phyloP scores from a whole-genome alignment of 2,888 invertebrate species.

The Epinotia bilunana region DNA sequence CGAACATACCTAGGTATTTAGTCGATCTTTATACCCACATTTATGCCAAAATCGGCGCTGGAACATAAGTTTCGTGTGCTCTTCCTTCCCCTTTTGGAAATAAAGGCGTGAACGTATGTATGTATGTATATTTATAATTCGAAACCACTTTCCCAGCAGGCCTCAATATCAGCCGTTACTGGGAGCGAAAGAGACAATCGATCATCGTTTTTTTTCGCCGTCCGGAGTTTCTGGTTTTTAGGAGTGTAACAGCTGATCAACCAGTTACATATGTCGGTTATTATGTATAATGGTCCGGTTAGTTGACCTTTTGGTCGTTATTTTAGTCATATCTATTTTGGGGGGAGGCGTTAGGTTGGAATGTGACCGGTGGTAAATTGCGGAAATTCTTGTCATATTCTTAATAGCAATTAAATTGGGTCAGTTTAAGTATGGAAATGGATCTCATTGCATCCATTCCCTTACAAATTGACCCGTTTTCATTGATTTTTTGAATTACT shows the following conservation, averaged over 20 bases:
- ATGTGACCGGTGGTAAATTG: not conserved
- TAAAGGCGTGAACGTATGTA: too few species aligned
- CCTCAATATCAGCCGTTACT: constrained; percentile 30
- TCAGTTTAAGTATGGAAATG: too few species aligned
- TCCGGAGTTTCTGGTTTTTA: constrained; percentile 18
- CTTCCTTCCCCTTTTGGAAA: too few species aligned
- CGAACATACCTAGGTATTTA: too few species aligned
- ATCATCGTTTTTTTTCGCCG: not conserved
- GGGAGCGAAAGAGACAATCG: constrained; percentile 2
- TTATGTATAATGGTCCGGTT: constrained; percentile 25
- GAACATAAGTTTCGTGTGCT: too few species aligned
- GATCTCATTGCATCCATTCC: too few species aligned
- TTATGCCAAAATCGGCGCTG: too few species aligned
- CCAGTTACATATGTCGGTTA: constrained; percentile 38
- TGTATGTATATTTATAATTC: not conserved
- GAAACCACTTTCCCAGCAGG: constrained; percentile 34
- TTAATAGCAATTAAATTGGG: too few species aligned
- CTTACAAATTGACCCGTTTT: too few species aligned
- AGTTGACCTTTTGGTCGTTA: constrained; percentile 35
- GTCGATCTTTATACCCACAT: too few species aligned
- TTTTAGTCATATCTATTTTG: constrained; percentile 38
- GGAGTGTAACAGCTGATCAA: constrained; percentile 36
- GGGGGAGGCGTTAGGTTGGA: constrained; percentile 10
- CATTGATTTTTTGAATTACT: too few species aligned
- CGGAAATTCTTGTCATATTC: not conserved